Base-by-base conservation (phyloP, 2,888 invertebrate species). In the Xylocampa areola region DNA sequence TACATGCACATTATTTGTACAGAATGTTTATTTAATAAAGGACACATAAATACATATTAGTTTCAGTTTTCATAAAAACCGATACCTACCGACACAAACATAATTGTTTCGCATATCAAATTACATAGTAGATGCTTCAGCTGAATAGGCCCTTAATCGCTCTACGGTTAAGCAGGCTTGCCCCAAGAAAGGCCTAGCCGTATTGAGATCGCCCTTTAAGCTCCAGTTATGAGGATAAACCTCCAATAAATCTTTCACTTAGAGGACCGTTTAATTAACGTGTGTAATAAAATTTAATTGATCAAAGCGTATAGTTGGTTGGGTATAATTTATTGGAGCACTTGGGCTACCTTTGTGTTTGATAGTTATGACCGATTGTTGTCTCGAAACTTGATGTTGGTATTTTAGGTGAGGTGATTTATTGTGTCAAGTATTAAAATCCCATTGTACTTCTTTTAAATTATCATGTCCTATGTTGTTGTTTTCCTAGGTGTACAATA, bases 231-330 rank as follows among this genome's bases (percentile, higher is more conserved):
- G 89, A 89, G 89, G 90, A 91, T 92, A 90, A 92, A 91, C 92
- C 92, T 87, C 81, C 87, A 85, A 92, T 93, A 92, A 93, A 92
- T 93, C 92, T 91, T 91, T 90, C 91, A 89, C 88, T 92, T 87
- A 85, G 85, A 81, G 84, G 79, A 80, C 85, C 87, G 84, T 91
- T 92, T 92, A 90, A 93, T 92, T 89, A 90, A 90, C 84, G 90
- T 83, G 59, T 85, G 86, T 88, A 90, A 91, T 92, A 91, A 91
- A 90, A 91, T 90, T 86, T 91, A 91, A 92, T 92, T 91, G 90
- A 92, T 92, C 88, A 85, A 89, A 90, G 87, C 88, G 82, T 81
- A 82, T 87, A 87, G 87, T 88, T 88, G 78, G 81, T 67, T 74
- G 73, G 74, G 66, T 79, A 71, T 80, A 79, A 84, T 84, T 83